These are phyloP conservation scores for Gallinago media DNA, from an alignment of 2,113 vertebrate species.

Conservation along the genomic window DNA sequence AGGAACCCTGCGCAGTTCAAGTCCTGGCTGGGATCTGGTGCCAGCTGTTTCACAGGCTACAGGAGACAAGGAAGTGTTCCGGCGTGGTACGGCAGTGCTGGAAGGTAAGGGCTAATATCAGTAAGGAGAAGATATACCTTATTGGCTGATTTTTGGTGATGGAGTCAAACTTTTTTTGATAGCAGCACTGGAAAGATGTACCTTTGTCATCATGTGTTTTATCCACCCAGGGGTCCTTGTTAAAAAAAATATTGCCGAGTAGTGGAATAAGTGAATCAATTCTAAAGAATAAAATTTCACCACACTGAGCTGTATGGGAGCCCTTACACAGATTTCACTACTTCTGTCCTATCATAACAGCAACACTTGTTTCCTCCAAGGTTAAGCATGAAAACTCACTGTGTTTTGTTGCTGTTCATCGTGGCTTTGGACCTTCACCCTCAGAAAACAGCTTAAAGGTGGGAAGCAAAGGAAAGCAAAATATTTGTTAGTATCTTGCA, in stretches of 20 bases:
- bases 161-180: not conserved
- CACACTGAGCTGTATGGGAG: not conserved
- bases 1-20: not conserved
- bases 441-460: not conserved
- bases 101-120: not conserved
- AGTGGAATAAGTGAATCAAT: not conserved
- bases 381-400: not conserved
- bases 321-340: not conserved
- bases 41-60: not conserved
- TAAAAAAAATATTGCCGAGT: not conserved
- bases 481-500: not conserved
- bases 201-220: not conserved
- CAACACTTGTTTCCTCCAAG: not conserved
- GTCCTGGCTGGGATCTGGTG: not conserved
- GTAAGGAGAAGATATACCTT: not conserved
- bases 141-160: not conserved
- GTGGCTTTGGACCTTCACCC: not conserved
- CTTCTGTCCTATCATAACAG: not conserved
- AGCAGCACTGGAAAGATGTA: not conserved
- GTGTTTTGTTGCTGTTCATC: not conserved
- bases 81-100: not conserved
- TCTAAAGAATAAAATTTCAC: not conserved
- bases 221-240: not conserved
- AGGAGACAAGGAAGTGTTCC: not conserved
- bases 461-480: not conserved